Percentiles rank a stretch among this genome's conserved stretches.
Evolutionary conservation across 2,888 invertebrate species (phyloP).

Genomic region (Troides helena): DNA sequence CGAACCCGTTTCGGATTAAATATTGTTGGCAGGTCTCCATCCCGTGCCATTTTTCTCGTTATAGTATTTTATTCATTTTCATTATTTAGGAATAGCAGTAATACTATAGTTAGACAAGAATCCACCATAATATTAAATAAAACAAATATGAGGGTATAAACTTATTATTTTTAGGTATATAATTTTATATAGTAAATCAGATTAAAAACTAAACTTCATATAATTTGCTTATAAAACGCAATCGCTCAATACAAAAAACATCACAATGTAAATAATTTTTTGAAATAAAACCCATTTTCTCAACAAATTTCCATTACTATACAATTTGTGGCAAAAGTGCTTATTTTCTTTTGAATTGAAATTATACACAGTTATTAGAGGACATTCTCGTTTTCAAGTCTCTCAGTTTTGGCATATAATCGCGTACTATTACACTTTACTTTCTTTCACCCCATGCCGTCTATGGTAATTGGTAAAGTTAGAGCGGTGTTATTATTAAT

Average conservation of each 20-base stretch:
- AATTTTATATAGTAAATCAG: constrained; percentile 5
- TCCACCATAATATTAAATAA: constrained; percentile 28
- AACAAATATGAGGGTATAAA: background rate
- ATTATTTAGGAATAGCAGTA: constrained; percentile 6
- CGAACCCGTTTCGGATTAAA: constrained; percentile 88
- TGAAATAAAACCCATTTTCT: constrained; percentile 23
- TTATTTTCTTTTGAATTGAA: background rate
- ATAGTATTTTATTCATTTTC: constrained; percentile 30
- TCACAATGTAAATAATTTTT: constrained; percentile 21
- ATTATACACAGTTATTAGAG: background rate
- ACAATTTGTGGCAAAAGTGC: background rate
- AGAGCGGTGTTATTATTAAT: background rate
- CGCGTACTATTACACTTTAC: background rate
- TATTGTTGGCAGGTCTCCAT: constrained; percentile 89
- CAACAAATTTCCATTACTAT: constrained; percentile 12
- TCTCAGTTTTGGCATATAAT: constrained; percentile 1
- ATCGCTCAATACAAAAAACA: constrained; percentile 8
- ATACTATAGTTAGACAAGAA: constrained; percentile 9
- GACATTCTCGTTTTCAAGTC: constrained; percentile 1
- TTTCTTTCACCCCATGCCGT: background rate
- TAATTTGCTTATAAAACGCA: constrained; percentile 18
- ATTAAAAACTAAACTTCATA: constrained; percentile 11
- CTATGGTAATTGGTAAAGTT: constrained; percentile 6
- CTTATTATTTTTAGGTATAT: constrained; percentile 14
- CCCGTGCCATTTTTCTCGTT: constrained; percentile 80